Conservation (phyloP, 2,797 vertebrate genomes). For the Pangasius krempfi region DNA sequence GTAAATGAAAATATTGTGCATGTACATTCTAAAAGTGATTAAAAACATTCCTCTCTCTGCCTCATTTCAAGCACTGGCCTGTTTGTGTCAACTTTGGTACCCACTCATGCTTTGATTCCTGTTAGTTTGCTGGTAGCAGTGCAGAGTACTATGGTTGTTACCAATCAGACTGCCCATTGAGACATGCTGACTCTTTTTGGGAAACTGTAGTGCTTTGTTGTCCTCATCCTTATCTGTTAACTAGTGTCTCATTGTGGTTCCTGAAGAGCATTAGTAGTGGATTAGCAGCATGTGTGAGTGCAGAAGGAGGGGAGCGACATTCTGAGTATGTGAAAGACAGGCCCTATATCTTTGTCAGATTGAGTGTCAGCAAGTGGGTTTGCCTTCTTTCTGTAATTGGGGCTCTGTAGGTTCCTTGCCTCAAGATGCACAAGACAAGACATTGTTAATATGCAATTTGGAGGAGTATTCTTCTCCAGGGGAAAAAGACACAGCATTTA, state of each 20-base stretch:
- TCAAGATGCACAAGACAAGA: slow-evolving; percentile 56
- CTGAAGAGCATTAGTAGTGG: slow-evolving; percentile 2
- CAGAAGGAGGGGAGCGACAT: background rate
- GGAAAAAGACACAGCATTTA: slow-evolving; percentile 65
- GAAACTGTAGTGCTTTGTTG: background rate
- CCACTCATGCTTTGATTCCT: slow-evolving; percentile 55
- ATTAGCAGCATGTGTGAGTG: background rate
- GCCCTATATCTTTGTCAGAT: background rate
- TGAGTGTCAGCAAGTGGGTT: slow-evolving; percentile 42
- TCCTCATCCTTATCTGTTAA: background rate
- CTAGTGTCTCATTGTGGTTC: background rate
- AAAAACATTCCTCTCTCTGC: background rate
- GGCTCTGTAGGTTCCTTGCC: slow-evolving; percentile 31
- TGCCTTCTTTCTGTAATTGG: slow-evolving; percentile 25
- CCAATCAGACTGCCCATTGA: background rate
- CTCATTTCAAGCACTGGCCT: background rate
- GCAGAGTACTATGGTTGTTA: slow-evolving; percentile 52
- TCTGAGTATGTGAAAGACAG: background rate
- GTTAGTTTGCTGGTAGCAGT: slow-evolving; percentile 43
- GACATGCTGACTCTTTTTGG: slow-evolving; percentile 1
- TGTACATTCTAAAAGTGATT: background rate
- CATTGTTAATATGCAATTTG: slow-evolving; percentile 71
- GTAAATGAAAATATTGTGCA: background rate
- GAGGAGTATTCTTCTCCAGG: slow-evolving; percentile 66
- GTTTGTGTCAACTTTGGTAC: background rate